Evolutionary conservation across 2,888 invertebrate genomes (phyloP).

Genomic region (Caenorhabditis parvicauda): DNA sequence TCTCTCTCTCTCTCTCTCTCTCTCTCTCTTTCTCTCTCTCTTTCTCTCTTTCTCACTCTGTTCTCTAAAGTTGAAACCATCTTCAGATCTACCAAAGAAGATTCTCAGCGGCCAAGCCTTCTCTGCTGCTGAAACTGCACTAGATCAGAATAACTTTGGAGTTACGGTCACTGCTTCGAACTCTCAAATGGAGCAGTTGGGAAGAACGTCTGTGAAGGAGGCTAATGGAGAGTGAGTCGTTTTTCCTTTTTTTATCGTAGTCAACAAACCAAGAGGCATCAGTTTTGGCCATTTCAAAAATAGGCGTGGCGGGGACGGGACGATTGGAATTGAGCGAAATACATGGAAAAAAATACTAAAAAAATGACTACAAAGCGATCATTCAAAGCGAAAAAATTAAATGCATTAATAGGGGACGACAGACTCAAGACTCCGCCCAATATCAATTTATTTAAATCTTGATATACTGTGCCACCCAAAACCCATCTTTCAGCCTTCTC

Average conservation of each 20-base stretch:
- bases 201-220: conserved; percentile 17
- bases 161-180: conserved; percentile 14
- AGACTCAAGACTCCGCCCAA: too few species aligned
- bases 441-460: too few species aligned
- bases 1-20: conserved; percentile 1
- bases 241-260: neutral
- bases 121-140: conserved; percentile 17
- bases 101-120: conserved; percentile 22
- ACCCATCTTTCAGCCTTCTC: conserved; percentile 9
- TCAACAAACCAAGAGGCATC: too few species aligned
- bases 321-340: too few species aligned
- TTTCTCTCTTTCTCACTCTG: too few species aligned
- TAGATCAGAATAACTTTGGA: conserved; percentile 23
- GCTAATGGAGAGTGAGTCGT: conserved; percentile 11
- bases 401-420: too few species aligned
- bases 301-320: too few species aligned
- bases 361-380: too few species aligned
- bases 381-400: too few species aligned
- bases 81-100: conserved; percentile 40
- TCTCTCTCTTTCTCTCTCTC: neutral
- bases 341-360: too few species aligned
- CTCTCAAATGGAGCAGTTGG: conserved; percentile 37
- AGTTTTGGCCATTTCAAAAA: too few species aligned
- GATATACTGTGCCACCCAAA: neutral
- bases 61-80: neutral